Evolutionary conservation across 2,797 vertebrate species (phyloP), one percentile per base, ranked within the genome.

Genomic region (Enteromius argenteus): DNA sequence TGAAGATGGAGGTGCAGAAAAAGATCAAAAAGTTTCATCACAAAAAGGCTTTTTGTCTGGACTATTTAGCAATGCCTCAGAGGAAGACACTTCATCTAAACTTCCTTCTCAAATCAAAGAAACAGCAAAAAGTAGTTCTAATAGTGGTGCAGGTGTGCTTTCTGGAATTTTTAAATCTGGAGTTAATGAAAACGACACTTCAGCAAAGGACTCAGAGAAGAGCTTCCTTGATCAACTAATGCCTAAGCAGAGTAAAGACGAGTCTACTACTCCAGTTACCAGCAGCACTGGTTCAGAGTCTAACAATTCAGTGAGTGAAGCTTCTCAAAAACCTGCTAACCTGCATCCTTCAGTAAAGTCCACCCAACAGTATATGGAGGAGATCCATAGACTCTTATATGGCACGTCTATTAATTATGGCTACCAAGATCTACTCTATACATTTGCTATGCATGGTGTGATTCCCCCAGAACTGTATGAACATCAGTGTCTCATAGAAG

Each of bases 41-140:
- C 85, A 92, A 86, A 95, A 95, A 88, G 92, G 94, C n/a, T 94
- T 97, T 82, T 90, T 97, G 56, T 96, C 96, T 86, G 94, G 95
- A 67, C 90, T 97, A 85, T 95, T 97, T 90, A 94, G 88, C 86
- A 90, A 93, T 80, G 86, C 83, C 68, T 92, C 94, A 73, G 94
- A 86, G 78, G 96, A 96, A 87, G 93, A 90, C 91, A 32, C 67
- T 89, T 68, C 72, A 81, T 91, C 94, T 88, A 93, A 92, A 56
- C 58, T 66, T 77, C 19, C 46, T 37, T 49, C 81, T 83, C 68
- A 56, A 85, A 86, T 19, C 5, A 90, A 87, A 14, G 92, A 93
- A 66, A 92, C 91, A 46, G 69, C 86, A 86, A 91, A 92, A 86
- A 87, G 44, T 17, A 87, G 39, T 58, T 79, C 82, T 76, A 88